Evolutionary conservation across 2,888 invertebrate species (phyloP), one percentile per base, ranked within the genome.

Genomic region (Lydus trimaculatus): DNA sequence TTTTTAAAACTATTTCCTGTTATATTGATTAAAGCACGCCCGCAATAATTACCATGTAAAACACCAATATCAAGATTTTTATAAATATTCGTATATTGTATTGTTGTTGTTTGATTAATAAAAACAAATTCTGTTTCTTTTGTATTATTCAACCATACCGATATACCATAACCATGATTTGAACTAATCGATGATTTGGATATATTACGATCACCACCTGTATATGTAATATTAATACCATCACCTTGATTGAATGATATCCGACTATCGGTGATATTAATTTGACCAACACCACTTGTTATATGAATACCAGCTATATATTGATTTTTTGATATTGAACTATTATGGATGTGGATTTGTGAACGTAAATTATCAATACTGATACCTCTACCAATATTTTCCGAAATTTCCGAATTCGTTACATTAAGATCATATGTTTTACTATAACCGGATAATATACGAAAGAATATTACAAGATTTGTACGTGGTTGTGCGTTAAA

Each of bases 351-450:
- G 82, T 95, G 93, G n/a, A 97, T 85, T 81, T 93, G 94, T 17
- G 96, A 96, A 80, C 98, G 90, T 65, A 98, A 88, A 83, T 97
- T 96, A 84, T 97, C 96, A 15, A 95, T 90, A n/a, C 91, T 94
- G 63, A 99, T 90, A n/a, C 99, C 99, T 82, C 97, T 91, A 0
- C 98, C 98, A 75, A 93, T 92, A 86, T 99, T 99, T 82, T 94
- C 92, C 2, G 92, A 91, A 69, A 99, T 91, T 39, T 91, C 90
- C 1, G 95, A 94, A 79, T 95, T 92, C 0, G 93, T 92, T 20
- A 99, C 89, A 78, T 95, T 95, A 65, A 98, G 87, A 84, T 98
- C 98, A 82, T 92, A 96, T 31, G 91, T 91, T 87, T 94, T 90
- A 82, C 91, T 89, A 33, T 89, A 87, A 7, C 94, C 94, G 0